These are phyloP conservation scores for Calliphora vicina DNA, from an alignment of 1,140 invertebrate genomes.

Conservation along the genomic window DNA sequence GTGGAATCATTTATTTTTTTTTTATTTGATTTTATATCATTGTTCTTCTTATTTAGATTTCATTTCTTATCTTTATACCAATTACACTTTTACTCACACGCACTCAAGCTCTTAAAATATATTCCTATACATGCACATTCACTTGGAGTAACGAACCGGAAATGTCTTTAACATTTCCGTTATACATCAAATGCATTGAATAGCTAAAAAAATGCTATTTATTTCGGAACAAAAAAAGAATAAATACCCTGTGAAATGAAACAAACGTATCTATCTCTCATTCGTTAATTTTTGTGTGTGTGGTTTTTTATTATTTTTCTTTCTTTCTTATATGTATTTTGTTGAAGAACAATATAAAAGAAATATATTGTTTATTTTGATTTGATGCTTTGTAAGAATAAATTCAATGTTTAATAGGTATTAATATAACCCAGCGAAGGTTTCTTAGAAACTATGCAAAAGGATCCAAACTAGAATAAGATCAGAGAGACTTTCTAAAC, in stretches of 20 bases:
- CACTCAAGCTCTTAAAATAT: background rate
- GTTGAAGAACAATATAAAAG: background rate
- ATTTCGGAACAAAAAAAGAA: background rate
- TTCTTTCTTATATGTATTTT: background rate
- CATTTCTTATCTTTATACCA: conserved; percentile 14
- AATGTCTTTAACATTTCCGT: conserved; percentile 55
- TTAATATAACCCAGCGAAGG: background rate
- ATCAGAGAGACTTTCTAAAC: no score
- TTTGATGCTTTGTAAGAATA: background rate
- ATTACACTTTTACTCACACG: background rate
- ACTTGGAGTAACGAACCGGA: conserved; percentile 53
- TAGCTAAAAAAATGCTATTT: background rate
- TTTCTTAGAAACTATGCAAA: background rate
- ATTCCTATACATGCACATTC: background rate
- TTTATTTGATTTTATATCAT: background rate
- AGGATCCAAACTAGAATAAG: no score
- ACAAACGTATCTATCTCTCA: background rate
- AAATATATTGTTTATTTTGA: background rate
- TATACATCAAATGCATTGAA: conserved; percentile 46
- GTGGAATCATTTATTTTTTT: background rate
- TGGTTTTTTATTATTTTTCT: no score
- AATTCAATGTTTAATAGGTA: background rate
- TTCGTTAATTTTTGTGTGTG: background rate
- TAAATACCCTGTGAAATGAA: background rate
- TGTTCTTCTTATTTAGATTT: conserved; percentile 15